A percentile compares a stretch with the other conserved stretches of the same genome.
Evolutionary conservation across 2,797 vertebrate genomes (phyloP).

Genomic region (Antennarius maculatus): DNA sequence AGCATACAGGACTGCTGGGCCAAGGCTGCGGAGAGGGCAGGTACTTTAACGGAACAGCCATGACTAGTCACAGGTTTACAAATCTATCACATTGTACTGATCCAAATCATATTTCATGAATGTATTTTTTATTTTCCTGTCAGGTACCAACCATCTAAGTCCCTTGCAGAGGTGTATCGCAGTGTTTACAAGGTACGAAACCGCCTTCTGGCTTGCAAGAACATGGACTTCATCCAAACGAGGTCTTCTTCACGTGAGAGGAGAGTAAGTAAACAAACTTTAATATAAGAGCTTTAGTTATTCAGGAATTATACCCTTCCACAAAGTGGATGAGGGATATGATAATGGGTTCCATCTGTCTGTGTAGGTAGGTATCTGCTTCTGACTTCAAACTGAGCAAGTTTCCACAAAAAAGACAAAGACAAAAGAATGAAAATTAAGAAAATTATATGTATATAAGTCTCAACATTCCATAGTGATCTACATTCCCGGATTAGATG

Average conservation of each 20-base stretch:
- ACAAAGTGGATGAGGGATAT: no score
- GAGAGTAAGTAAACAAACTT: slow-evolving; percentile 84
- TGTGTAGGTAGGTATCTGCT: no score
- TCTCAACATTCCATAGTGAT: no score
- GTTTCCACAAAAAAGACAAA: no score
- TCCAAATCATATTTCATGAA: neutral
- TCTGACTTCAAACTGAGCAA: no score
- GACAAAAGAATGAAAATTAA: no score
- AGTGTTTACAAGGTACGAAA: slow-evolving; percentile 96
- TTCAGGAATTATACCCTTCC: neutral
- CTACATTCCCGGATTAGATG: no score
- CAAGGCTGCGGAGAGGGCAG: slow-evolving; percentile 94
- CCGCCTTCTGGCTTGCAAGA: slow-evolving; percentile 95
- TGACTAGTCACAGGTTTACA: neutral
- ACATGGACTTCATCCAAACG: slow-evolving; percentile 94
- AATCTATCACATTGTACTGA: neutral
- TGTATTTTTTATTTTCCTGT: neutral
- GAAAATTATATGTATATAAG: no score
- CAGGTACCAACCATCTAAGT: slow-evolving; percentile 96
- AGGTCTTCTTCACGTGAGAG: slow-evolving; percentile 92
- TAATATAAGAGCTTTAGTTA: neutral
- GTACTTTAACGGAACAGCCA: slow-evolving; percentile 65
- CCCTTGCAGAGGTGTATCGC: slow-evolving; percentile 92
- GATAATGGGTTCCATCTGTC: no score
- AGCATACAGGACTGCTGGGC: slow-evolving; percentile 91